These are phyloP conservation scores for Helleia helle DNA, from an alignment of 2,888 invertebrate species.

Conservation along the genomic window DNA sequence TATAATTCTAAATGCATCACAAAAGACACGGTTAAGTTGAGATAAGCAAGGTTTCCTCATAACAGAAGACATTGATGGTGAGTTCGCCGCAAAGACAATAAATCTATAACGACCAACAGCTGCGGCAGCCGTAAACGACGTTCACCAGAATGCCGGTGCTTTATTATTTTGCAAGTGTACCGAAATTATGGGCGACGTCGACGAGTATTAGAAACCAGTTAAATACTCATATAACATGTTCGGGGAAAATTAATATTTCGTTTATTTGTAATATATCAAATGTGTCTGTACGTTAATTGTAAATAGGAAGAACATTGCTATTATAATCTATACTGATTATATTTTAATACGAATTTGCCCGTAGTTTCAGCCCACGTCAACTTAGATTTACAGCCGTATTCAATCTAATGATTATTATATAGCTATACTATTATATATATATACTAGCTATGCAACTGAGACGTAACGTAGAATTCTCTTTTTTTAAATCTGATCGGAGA, in stretches of 20 bases:
- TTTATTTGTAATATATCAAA: constrained; percentile 2
- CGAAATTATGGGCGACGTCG: constrained; percentile 42
- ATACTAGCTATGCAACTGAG: too few relatives aligned
- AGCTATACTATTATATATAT: too few relatives aligned
- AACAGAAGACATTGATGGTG: constrained; percentile 12
- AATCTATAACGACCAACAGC: constrained; percentile 43
- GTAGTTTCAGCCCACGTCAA: too few relatives aligned
- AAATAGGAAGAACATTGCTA: too few relatives aligned
- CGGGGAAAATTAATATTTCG: constrained; percentile 1
- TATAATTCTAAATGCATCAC: too few relatives aligned
- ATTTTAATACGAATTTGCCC: too few relatives aligned
- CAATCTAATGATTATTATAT: too few relatives aligned
- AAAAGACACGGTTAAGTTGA: too few relatives aligned
- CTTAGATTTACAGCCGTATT: too few relatives aligned
- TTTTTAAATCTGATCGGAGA: too few relatives aligned
- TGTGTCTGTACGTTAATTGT: neutral
- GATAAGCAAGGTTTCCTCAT: constrained; percentile 10
- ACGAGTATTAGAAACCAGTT: constrained; percentile 27
- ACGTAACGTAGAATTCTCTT: too few relatives aligned
- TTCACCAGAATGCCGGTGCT: constrained; percentile 53
- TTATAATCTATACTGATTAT: too few relatives aligned
- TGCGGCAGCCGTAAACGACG: constrained; percentile 37
- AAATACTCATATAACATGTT: constrained; percentile 10
- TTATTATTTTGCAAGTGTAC: constrained; percentile 52
- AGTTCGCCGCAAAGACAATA: constrained; percentile 23